Base-by-base conservation (phyloP, 1,140 invertebrate genomes). In the Hylaeus anthracinus region DNA sequence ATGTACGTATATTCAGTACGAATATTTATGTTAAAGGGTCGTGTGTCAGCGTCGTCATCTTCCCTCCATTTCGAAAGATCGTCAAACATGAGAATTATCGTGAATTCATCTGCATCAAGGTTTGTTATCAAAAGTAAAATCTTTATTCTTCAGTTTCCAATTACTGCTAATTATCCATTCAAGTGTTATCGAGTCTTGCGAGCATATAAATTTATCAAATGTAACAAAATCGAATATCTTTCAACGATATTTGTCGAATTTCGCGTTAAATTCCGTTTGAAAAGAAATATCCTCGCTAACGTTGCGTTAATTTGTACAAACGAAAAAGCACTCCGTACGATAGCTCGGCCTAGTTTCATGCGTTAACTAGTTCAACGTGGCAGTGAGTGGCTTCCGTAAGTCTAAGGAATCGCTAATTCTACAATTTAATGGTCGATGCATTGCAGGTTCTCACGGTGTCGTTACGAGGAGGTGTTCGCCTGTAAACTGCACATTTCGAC, bases 11-110 rank as follows among this genome's bases (percentile, higher is more conserved):
- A 26, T 26, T 26, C 26, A 26, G 26, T 26, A 26, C 84, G 77
- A 88, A 89, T 90, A 88, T 89, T 88, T 86, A 88, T 87, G 82
- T 72, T n/a, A 56, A 58, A 72, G 73, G 72, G 81, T 87, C 83
- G 85, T 69, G 72, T 83, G 67, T 84, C 82, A 84, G 70, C 69
- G 73, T 76, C 72, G 74, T 77, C 83, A 84, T 88, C 63, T 89
- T 86, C 83, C 45, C 12, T 8, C 39, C 12, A 5, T 15, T 55
- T 39, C 4, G 56, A 61, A 61, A 37, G 8, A 10, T 65, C 26
- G 69, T 15, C 8, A 14, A 10, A 6, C 26, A 43, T 41, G 41
- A 71, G 2, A 41, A 43, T 58, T 39, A 26, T 72, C 12, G 15
- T 4, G 12, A 65, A 43, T 43, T 1, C 43, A 26, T 48, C 12